Conservation (phyloP, 2,113 vertebrate genomes). For the Ploceus nigricollis region DNA sequence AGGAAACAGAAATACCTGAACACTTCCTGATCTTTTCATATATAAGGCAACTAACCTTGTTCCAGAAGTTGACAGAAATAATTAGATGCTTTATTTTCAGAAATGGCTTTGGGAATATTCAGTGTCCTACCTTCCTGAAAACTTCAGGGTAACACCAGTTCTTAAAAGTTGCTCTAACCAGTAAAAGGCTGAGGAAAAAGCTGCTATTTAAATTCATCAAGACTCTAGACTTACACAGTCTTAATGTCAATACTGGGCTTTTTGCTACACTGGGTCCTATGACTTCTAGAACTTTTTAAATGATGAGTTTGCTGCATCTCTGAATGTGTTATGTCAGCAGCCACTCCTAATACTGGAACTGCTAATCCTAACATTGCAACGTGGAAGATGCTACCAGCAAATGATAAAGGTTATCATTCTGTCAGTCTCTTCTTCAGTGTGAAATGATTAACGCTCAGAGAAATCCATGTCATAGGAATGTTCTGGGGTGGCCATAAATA, state of each 20-base stretch:
- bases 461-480: background rate
- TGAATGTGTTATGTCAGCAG: background rate
- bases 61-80: background rate
- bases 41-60: background rate
- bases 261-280: background rate
- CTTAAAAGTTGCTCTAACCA: background rate
- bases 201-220: background rate
- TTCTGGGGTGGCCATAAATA: constrained; percentile 19
- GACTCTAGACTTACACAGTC: background rate
- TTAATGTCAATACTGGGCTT: background rate
- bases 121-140: background rate
- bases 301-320: background rate
- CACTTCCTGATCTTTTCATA: background rate
- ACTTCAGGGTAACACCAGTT: background rate
- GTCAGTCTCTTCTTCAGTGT: background rate
- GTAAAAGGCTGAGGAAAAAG: background rate
- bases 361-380: background rate
- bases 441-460: constrained; percentile 4
- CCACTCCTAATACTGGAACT: background rate
- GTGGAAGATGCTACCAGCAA: constrained; percentile 26
- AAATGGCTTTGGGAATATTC: background rate
- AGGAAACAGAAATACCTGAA: background rate
- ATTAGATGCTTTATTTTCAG: background rate
- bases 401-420: constrained; percentile 43
- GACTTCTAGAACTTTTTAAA: background rate